Evolutionary conservation across 64 coral and sea anemone genomes (phyloP), one percentile per base, ranked within the genome.

Genomic region (Orbicella faveolata): DNA sequence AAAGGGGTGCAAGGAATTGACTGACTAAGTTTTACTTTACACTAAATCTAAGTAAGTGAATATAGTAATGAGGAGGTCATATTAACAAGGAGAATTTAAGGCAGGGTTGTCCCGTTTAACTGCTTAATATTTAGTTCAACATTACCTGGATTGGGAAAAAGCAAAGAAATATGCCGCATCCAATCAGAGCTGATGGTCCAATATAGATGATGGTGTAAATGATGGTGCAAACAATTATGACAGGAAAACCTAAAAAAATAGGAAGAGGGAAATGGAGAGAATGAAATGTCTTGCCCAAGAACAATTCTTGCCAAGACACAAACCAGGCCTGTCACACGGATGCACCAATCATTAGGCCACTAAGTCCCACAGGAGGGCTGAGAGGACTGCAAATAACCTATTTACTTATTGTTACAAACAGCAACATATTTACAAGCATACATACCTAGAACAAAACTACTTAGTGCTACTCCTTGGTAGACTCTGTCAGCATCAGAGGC

Each of bases 81-180:
- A 80, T n/a, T 53, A 23, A 67, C 13, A 87, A 53, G 44, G 44
- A 48, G 44, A 6, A 6, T 48, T 48, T 48, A 48, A 59, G 55
- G 55, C 55, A 59, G 15, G 55, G 55, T 13, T 48, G 9, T 33
- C 5, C 53, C 59, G 30, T 74, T 73, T 11, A 34, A 67, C 5
- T 52, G 9, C 26, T 64, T 63, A 26, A 61, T 34, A 65, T 30
- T 21, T 4, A 4, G 4, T 41, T 76, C 88, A 85, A 79, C n/a
- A 41, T 90, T 19, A 94, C 92, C 92, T 98, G 95, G 39, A 98
- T 36, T 17, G 95, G 95, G 35, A 94, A 98, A 81, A 98, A 78
- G 6, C 94, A 12, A 18, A 94, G 44, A 63, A 98, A 94, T 6
- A 94, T 62, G 34, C 92, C 84, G 78, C 95, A 98, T 16, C 95